Evolutionary conservation across 2,888 invertebrate genomes (phyloP), one percentile per base, ranked within the genome.

Genomic region (Heliconius charithonia): DNA sequence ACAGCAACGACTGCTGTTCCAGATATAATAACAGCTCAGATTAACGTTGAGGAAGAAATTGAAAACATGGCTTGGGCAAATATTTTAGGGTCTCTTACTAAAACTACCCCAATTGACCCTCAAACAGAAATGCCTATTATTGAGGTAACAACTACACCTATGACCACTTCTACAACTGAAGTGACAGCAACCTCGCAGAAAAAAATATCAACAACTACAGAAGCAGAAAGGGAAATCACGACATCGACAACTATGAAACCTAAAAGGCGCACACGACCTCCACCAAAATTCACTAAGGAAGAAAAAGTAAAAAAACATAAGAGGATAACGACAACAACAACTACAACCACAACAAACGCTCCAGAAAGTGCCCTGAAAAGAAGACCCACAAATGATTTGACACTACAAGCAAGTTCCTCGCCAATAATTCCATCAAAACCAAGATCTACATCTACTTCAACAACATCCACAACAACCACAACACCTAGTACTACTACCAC

Each of bases 251-350:
- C 90, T 25, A 81, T 83, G 19, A 89, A 86, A 82, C 87, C 89
- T 19, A 90, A 84, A 76, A 93, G 91, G 82, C 91, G 93, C 27
- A 95, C 95, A 56, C 90, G 94, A 22, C 92, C 94, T 41, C 92
- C 93, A 74, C 91, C 89, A 16, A 92, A 90, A 80, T 92, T 92
- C 76, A 86, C 83, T 13, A 92, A 92, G 84, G 85, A 88, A 78
- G 90, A 90, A 22, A 93, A 92, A 85, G 82, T 88, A 9, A 93
- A 91, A 82, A 95, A 95, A 83, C 91, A 92, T 79, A 93, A 93
- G 84, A 90, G 93, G 45, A 83, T 92, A 7, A 91, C 89, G 16
- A 87, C 89, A 69, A 89, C 89, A n/a, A 86, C 86, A 7, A 82
- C 84, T 22, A 85, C 85, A 82, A 89, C 92, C 27, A 84, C 91